These are phyloP conservation scores for Palloptera scutellata DNA, from an alignment of 2,888 invertebrate genomes.

Conservation along the genomic window DNA sequence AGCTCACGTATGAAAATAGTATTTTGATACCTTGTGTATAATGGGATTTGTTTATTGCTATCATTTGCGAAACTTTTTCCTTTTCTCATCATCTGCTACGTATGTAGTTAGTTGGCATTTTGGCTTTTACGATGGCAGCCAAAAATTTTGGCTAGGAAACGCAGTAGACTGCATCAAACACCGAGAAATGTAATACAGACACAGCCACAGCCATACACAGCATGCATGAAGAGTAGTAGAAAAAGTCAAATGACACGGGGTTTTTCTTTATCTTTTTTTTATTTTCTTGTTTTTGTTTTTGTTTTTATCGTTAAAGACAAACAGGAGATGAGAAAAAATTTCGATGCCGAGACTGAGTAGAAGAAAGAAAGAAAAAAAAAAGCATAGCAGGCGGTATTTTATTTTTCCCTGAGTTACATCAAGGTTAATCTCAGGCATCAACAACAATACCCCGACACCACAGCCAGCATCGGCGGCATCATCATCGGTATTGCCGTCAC, in stretches of 20 bases:
- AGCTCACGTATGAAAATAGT: constrained; percentile 58
- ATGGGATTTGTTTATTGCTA: constrained; percentile 63
- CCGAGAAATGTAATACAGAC: too few relatives aligned
- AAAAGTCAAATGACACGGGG: neutral
- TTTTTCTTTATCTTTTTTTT: too few relatives aligned
- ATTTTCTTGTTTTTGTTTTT: too few relatives aligned
- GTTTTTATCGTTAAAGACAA: neutral
- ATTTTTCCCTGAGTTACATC: neutral
- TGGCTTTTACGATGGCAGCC: constrained; percentile 23
- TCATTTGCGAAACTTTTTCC: constrained; percentile 50
- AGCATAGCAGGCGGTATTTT: too few relatives aligned
- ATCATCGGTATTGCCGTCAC: too few relatives aligned
- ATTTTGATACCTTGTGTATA: constrained; percentile 62
- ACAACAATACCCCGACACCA: too few relatives aligned
- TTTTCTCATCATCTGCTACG: too few relatives aligned
- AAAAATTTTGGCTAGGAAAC: constrained; percentile 1
- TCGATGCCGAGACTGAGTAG: neutral
- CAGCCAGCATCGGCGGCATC: too few relatives aligned
- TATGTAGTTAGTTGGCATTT: neutral
- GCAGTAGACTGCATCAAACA: constrained; percentile 26
- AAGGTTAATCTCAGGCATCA: constrained; percentile 8
- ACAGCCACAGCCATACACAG: too few relatives aligned
- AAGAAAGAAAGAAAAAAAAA: neutral
- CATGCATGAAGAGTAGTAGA: neutral
- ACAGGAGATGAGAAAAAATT: neutral